phyloP scores from a whole-genome alignment of 2,797 vertebrate genomes.

The Alfaro cultratus region DNA sequence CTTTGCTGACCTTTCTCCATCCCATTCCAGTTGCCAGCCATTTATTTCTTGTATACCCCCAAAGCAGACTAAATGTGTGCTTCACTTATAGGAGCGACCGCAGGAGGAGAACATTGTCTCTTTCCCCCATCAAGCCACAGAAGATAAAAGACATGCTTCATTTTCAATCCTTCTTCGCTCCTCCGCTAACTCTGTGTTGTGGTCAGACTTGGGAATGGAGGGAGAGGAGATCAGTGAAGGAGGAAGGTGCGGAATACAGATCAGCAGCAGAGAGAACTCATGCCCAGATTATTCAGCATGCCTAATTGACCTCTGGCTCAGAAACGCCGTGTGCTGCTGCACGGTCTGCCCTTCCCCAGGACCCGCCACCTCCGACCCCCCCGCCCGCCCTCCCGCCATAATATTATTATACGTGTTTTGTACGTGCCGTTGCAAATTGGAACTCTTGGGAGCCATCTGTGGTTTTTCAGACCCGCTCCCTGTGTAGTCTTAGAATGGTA shows the following conservation, averaged over 20 bases:
- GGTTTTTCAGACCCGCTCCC: not conserved
- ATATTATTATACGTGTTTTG: not conserved
- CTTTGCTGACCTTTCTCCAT: conserved; percentile 66
- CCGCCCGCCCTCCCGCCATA: not conserved
- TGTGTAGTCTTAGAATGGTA: not conserved
- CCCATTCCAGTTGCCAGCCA: conserved; percentile 13
- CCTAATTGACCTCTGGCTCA: conserved; percentile 72
- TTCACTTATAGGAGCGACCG: conserved; percentile 62
- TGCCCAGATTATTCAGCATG: conserved; percentile 69
- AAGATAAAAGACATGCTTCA: conserved; percentile 63
- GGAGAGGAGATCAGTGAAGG: conserved; percentile 63
- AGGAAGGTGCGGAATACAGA: conserved; percentile 71
- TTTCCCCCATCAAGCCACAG: conserved; percentile 65
- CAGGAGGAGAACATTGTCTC: conserved; percentile 65
- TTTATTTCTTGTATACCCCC: conserved; percentile 45
- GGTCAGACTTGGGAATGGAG: conserved; percentile 59
- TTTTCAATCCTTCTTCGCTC: conserved; percentile 27
- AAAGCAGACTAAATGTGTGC: conserved; percentile 33
- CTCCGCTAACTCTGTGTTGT: conserved; percentile 51
- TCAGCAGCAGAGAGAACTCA: conserved; percentile 54
- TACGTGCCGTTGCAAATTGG: not conserved
- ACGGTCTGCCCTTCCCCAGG: conserved; percentile 1
- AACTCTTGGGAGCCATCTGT: not conserved
- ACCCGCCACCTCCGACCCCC: not conserved
- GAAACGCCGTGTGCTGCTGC: conserved; percentile 25